A percentile compares a stretch with the other conserved stretches of the same genome.
Evolutionary conservation across 2,888 invertebrate genomes (phyloP).

Genomic region (Drosophila colorata): DNA sequence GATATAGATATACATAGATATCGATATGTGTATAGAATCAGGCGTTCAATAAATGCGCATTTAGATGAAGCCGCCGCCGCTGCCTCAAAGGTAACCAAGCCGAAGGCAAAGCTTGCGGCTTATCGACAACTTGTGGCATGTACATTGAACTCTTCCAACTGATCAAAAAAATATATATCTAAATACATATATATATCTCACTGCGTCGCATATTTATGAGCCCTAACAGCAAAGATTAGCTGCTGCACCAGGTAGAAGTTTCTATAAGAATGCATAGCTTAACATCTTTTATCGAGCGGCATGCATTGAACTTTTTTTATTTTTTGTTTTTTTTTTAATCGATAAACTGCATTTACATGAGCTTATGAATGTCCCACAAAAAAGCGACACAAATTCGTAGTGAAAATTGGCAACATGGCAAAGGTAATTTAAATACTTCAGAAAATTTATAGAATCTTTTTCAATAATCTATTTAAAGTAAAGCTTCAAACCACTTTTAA

Average conservation of each 20-base stretch:
- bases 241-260: conserved; percentile 13
- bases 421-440: neutral
- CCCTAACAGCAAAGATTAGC: neutral
- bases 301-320: conserved; percentile 59
- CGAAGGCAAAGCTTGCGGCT: conserved; percentile 40
- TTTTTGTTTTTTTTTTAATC: neutral
- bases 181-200: neutral
- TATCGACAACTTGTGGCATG: conserved; percentile 55
- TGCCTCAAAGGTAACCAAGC: conserved; percentile 37
- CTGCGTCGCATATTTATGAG: conserved; percentile 47
- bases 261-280: conserved; percentile 13
- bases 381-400: neutral
- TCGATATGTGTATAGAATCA: conserved; percentile 31
- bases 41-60: conserved; percentile 67
- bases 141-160: conserved; percentile 54
- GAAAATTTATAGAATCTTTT: neutral
- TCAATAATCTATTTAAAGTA: too few relatives aligned
- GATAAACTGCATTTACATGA: neutral
- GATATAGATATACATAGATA: conserved; percentile 29
- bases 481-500: too few relatives aligned
- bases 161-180: conserved; percentile 6
- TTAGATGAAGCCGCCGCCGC: conserved; percentile 73
- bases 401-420: conserved; percentile 2
- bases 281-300: conserved; percentile 29
- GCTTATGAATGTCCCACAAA: conserved; percentile 5